Evolutionary conservation across 2,888 invertebrate genomes (phyloP), one percentile per base, ranked within the genome.

Genomic region (Lasioglossum morio): DNA sequence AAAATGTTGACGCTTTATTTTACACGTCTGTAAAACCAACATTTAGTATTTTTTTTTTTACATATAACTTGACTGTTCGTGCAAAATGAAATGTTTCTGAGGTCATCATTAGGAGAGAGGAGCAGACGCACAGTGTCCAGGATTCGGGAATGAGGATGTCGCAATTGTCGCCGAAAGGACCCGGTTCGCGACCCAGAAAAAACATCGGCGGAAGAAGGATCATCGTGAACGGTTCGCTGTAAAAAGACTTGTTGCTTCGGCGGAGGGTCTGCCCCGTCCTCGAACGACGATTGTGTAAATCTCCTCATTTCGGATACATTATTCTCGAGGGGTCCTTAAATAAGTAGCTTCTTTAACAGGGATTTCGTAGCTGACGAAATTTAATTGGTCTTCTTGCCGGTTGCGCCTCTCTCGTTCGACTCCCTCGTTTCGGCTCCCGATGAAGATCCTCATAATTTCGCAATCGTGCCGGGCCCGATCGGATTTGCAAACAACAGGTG

Each of bases 251-350:
- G 81, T 89, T 88, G 87, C 86, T 81, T 87, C 88, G 78, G 43
- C 72, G 75, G 79, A 83, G 81, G 81, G 85, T 83, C 77, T 30
- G 70, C 69, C 34, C 60, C 57, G 53, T 53, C 53, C 53, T 53
- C 70, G 72, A 77, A 80, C 82, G 79, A 46, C 66, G 86, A 93
- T 92, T 91, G 89, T 92, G 89, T 90, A 91, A 92, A 92, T 89
- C 85, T 81, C 77, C 89, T 92, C 91, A 89, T 92, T 92, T 89
- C 82, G 81, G 87, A 92, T 89, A 89, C 91, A 90, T 92, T 91
- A 92, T 91, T 83, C 88, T 72, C 81, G 77, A 74, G 82, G 83
- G 86, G 73, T 78, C 84, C 84, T 88, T 88, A 86, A 88, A 88
- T 86, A 89, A 87, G 86, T 78, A 87, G 81, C 85, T 85, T 86